Conservation (phyloP, 2,888 invertebrate species). For the Platycheirus rosarum region DNA sequence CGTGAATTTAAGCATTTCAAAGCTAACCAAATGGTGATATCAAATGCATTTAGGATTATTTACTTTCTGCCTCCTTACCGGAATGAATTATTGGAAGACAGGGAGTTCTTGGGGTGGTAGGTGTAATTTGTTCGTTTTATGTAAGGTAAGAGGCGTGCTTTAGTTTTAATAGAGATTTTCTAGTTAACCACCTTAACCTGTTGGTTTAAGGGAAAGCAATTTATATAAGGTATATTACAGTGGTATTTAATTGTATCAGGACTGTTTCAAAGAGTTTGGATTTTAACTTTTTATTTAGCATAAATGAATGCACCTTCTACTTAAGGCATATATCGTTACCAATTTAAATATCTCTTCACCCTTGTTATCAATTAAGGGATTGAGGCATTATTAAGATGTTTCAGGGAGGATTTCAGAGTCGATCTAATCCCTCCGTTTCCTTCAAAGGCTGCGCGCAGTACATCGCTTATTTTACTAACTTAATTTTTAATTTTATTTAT, state of each 20-base stretch:
- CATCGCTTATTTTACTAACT: too few species aligned
- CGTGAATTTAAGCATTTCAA: constrained; percentile 48
- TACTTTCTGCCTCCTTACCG: constrained; percentile 49
- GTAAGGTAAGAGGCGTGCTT: constrained; percentile 16
- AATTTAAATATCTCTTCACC: too few species aligned
- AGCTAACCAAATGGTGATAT: constrained; percentile 58
- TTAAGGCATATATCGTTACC: too few species aligned
- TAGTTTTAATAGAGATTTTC: constrained; percentile 46
- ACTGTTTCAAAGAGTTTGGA: too few species aligned
- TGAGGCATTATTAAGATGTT: too few species aligned
- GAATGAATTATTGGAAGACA: constrained; percentile 21
- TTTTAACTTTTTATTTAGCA: too few species aligned
- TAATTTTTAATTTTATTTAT: too few species aligned
- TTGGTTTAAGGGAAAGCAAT: neutral
- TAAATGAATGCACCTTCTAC: too few species aligned
- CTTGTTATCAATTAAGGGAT: too few species aligned
- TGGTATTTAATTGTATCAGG: neutral
- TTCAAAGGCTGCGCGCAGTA: too few species aligned
- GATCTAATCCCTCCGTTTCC: too few species aligned
- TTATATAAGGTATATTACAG: neutral
- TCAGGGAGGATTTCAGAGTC: too few species aligned
- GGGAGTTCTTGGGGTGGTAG: neutral
- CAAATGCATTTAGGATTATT: constrained; percentile 71
- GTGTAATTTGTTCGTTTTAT: neutral
- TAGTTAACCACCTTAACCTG: neutral